Conservation (phyloP, 1,140 invertebrate species). For the Drosophila arizonae region DNA sequence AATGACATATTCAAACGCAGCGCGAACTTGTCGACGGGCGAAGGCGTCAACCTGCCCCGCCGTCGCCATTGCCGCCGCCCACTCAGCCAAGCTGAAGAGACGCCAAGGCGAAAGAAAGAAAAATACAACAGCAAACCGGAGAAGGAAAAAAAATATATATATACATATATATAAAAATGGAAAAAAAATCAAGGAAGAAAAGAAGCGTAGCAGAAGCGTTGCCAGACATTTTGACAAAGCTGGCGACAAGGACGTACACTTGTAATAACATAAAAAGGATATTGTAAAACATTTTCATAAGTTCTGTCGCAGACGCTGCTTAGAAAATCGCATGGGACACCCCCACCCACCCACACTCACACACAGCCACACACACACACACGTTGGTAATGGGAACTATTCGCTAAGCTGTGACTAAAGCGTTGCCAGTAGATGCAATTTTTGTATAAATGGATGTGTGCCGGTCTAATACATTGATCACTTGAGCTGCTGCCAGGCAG, state of each 20-base stretch:
- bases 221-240: slow-evolving; percentile 82
- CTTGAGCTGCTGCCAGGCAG: slow-evolving; percentile 18
- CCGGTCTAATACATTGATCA: slow-evolving; percentile 20
- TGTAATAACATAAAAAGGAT: slow-evolving; percentile 83
- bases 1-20: slow-evolving; percentile 80
- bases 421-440: slow-evolving; percentile 6
- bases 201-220: slow-evolving; percentile 48
- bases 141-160: neutral
- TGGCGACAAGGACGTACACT: slow-evolving; percentile 81
- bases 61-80: neutral
- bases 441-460: slow-evolving; percentile 10
- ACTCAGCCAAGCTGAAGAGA: slow-evolving; percentile 9
- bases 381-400: slow-evolving; percentile 4
- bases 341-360: no score
- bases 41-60: slow-evolving; percentile 54
- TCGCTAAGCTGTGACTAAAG: slow-evolving; percentile 13
- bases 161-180: no score
- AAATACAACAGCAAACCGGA: neutral
- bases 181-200: neutral
- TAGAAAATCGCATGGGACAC: neutral
- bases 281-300: slow-evolving; percentile 83
- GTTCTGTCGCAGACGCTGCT: slow-evolving; percentile 46
- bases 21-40: slow-evolving; percentile 72
- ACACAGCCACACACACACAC: no score
- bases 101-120: slow-evolving; percentile 27